These are phyloP conservation scores for Diadegma fenestrale DNA, from an alignment of 2,888 invertebrate species.

Conservation along the genomic window DNA sequence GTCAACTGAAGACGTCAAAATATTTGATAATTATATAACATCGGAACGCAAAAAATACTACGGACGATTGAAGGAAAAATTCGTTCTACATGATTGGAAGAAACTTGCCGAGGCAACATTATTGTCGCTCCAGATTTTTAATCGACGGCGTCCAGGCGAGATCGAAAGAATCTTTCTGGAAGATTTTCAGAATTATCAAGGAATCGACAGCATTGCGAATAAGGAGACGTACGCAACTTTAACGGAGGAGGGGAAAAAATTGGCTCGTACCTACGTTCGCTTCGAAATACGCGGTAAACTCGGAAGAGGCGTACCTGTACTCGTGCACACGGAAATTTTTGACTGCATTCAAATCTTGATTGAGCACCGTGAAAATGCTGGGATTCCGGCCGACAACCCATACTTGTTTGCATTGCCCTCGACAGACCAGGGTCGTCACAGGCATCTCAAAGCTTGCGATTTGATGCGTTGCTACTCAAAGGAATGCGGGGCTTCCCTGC, in stretches of 20 bases:
- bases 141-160: conserved; percentile 72
- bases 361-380: conserved; percentile 50
- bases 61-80: no score
- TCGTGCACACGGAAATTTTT: conserved; percentile 59
- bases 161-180: conserved; percentile 68
- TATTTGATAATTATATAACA: no score
- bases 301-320: conserved; percentile 63
- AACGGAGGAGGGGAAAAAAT: conserved; percentile 53
- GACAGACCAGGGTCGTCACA: conserved; percentile 35
- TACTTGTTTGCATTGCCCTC: conserved; percentile 68
- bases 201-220: conserved; percentile 65
- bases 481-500: conserved; percentile 72
- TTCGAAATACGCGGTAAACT: conserved; percentile 69
- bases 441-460: conserved; percentile 72
- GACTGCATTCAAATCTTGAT: conserved; percentile 60
- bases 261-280: conserved; percentile 66
- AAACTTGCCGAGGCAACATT: conserved; percentile 65
- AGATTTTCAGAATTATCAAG: conserved; percentile 68
- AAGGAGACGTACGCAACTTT: conserved; percentile 63
- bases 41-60: no score
- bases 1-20: no score
- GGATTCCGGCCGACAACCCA: conserved; percentile 54
- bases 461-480: conserved; percentile 70
- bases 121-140: conserved; percentile 69
- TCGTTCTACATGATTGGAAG: no score